phyloP scores from a whole-genome alignment of 2,797 vertebrate genomes.

The Morelia viridis region DNA sequence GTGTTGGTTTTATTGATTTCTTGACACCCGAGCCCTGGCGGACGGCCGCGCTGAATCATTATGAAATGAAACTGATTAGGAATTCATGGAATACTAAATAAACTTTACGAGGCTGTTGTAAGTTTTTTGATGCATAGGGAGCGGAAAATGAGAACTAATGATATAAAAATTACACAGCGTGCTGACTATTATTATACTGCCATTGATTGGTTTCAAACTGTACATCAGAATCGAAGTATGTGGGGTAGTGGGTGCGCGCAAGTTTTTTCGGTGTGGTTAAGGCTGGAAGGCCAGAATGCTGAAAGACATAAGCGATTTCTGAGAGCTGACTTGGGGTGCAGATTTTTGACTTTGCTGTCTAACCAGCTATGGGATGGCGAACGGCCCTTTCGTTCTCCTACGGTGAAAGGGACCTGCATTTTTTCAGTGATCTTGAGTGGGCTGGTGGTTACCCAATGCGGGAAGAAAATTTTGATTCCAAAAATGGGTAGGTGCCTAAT shows the following conservation, averaged over 20 bases:
- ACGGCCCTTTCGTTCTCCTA: neutral
- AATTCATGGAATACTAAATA: constrained; percentile 99
- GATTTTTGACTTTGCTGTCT: constrained; percentile 11
- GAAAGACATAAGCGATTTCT: constrained; percentile 36
- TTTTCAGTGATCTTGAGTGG: neutral
- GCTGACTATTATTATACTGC: constrained; percentile 92
- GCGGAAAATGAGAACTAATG: constrained; percentile 90
- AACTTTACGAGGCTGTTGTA: constrained; percentile 91
- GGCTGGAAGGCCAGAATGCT: constrained; percentile 67
- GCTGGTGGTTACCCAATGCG: neutral
- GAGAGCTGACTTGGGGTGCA: constrained; percentile 42
- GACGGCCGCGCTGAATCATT: constrained; percentile 88
- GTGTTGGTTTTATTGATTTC: constrained; percentile 98
- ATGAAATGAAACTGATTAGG: constrained; percentile 98
- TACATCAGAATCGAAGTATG: constrained; percentile 87
- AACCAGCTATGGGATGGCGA: neutral
- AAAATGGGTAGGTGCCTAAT: neutral
- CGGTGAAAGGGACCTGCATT: neutral
- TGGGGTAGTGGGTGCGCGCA: constrained; percentile 53
- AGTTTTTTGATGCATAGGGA: constrained; percentile 88
- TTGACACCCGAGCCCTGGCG: constrained; percentile 82
- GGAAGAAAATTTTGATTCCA: neutral
- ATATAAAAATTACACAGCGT: constrained; percentile 98
- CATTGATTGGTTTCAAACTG: constrained; percentile 99
- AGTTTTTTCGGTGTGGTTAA: neutral